A percentile compares a stretch with the other conserved stretches of the same genome.
Evolutionary conservation across 2,797 vertebrate genomes (phyloP).

Genomic region (Triplophysa yarkandensis): DNA sequence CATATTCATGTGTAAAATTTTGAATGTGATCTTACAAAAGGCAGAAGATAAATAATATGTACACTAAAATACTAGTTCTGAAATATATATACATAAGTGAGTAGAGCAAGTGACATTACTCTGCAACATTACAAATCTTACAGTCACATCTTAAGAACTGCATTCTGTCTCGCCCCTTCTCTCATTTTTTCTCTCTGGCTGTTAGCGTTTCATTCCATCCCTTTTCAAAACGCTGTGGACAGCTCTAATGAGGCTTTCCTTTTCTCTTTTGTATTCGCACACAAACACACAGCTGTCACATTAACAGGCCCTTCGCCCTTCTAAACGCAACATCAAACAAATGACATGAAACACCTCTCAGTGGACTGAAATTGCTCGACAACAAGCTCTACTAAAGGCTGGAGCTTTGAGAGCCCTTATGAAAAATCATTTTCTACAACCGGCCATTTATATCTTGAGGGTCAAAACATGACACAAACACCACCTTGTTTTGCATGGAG

Average conservation of each 20-base stretch:
- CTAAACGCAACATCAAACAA: conserved; percentile 50
- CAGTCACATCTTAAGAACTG: conserved; percentile 33
- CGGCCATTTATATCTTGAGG: conserved; percentile 26
- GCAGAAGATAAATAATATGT: too few relatives aligned
- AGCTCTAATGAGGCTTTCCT: conserved; percentile 46
- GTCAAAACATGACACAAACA: conserved; percentile 27
- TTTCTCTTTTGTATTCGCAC: conserved; percentile 19
- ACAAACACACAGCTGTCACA: conserved; percentile 43
- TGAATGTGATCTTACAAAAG: too few relatives aligned
- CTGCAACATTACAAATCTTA: neutral
- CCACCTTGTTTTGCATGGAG: neutral
- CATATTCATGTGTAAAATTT: too few relatives aligned
- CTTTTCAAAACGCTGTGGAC: conserved; percentile 28
- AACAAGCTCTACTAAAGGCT: conserved; percentile 25
- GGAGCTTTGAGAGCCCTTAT: conserved; percentile 7
- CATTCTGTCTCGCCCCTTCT: conserved; percentile 23
- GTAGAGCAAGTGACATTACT: conserved; percentile 4
- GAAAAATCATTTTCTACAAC: conserved; percentile 28
- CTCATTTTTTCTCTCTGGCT: conserved; percentile 4
- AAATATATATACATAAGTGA: conserved; percentile 5
- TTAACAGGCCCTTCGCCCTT: conserved; percentile 43
- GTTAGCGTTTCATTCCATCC: conserved; percentile 21
- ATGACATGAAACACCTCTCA: conserved; percentile 41
- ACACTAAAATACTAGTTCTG: neutral
- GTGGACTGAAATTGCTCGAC: conserved; percentile 33